These are phyloP conservation scores for Drosophila atripex DNA, from an alignment of 2,888 invertebrate species.

Conservation along the genomic window DNA sequence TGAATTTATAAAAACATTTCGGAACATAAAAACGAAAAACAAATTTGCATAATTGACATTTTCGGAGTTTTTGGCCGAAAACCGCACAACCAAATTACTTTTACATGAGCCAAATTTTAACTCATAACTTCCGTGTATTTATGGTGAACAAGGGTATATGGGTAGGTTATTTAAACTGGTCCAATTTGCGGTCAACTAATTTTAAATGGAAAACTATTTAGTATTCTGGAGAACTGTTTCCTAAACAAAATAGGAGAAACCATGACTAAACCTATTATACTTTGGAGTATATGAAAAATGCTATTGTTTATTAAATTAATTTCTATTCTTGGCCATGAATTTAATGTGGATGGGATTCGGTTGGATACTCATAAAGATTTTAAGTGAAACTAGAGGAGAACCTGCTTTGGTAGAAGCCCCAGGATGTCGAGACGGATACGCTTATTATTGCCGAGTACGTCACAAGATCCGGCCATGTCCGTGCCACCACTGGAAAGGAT, in stretches of 20 bases:
- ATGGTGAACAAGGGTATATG: constrained; percentile 1
- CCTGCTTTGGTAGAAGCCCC: not conserved
- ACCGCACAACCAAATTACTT: constrained; percentile 46
- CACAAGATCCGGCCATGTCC: not conserved
- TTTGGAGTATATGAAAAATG: not conserved
- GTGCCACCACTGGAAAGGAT: not conserved
- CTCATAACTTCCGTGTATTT: constrained; percentile 5
- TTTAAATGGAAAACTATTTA: constrained; percentile 39
- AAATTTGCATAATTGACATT: constrained; percentile 75
- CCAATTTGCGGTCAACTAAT: constrained; percentile 51
- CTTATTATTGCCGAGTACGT: not conserved
- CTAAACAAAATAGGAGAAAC: not conserved
- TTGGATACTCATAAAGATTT: not conserved
- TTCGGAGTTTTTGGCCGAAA: constrained; percentile 18
- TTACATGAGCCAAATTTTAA: constrained; percentile 36
- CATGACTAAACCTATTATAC: constrained; percentile 1
- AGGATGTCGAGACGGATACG: not conserved
- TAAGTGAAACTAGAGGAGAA: not conserved
- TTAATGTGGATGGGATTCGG: not conserved
- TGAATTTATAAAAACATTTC: constrained; percentile 73
- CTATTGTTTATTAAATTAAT: not conserved
- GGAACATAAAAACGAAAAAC: constrained; percentile 63
- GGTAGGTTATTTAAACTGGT: constrained; percentile 13
- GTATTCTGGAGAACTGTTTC: constrained; percentile 39
- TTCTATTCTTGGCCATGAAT: not conserved